Percentiles rank a stretch among this genome's conserved stretches.
These are phyloP conservation scores for Zelleria hepariella DNA, from an alignment of 2,888 invertebrate species.

Conservation along the genomic window DNA sequence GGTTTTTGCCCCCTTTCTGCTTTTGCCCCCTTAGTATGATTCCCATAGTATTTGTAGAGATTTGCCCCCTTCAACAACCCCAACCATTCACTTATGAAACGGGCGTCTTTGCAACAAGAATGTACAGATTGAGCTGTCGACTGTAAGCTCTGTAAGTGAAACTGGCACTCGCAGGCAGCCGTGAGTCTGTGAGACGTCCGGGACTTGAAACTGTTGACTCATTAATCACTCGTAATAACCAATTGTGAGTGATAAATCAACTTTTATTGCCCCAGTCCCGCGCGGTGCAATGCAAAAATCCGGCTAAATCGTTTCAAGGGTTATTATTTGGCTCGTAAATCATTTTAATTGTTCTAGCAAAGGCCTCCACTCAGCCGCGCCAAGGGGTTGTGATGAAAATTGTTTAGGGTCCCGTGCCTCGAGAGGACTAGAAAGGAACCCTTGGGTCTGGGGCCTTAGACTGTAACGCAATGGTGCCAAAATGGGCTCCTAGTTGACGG, in stretches of 20 bases:
- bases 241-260: slow-evolving; percentile 36
- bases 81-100: no score
- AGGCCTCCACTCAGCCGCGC: neutral
- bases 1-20: no score
- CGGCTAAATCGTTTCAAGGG: slow-evolving; percentile 53
- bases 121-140: no score
- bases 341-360: slow-evolving; percentile 60
- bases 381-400: neutral
- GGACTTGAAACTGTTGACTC: neutral
- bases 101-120: no score
- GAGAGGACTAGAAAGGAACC: neutral
- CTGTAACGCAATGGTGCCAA: no score
- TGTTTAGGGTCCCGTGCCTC: neutral
- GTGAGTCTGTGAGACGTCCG: neutral
- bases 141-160: no score
- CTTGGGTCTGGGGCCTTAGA: no score
- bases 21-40: no score
- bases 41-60: no score
- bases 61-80: no score
- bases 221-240: neutral
- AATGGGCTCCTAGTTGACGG: no score
- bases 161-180: neutral
- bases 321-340: slow-evolving; percentile 62
- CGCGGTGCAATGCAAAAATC: slow-evolving; percentile 55
- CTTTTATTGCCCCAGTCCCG: slow-evolving; percentile 41